Conservation (phyloP, 1,140 invertebrate genomes). For the Streblospio benedicti region DNA sequence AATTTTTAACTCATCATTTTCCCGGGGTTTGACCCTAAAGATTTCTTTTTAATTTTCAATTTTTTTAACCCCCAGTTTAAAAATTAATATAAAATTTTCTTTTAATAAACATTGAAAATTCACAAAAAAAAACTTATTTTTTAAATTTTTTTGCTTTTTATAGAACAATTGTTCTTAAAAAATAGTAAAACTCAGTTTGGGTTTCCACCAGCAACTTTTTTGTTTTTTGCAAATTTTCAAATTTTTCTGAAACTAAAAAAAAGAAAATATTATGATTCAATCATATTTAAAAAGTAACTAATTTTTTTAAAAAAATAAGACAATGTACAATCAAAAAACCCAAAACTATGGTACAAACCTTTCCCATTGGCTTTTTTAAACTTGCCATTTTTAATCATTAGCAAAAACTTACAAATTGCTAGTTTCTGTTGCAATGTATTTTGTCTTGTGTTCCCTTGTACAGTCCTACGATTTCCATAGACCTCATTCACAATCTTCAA, state of each 20-base stretch:
- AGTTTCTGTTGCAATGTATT: constrained; percentile 85
- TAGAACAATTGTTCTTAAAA: too few species aligned
- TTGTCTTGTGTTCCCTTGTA: constrained; percentile 25
- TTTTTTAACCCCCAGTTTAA: too few species aligned
- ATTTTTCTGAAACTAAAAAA: constrained; percentile 54
- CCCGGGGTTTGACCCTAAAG: too few species aligned
- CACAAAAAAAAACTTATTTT: too few species aligned
- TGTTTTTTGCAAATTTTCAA: constrained; percentile 64
- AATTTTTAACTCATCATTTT: too few species aligned
- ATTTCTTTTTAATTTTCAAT: too few species aligned
- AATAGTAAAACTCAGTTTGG: too few species aligned
- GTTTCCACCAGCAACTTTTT: constrained; percentile 66
- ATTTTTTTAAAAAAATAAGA: background rate
- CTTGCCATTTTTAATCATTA: constrained; percentile 71
- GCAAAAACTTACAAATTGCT: constrained; percentile 71
- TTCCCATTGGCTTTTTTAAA: constrained; percentile 77
- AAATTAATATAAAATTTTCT: constrained; percentile 18
- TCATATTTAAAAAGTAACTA: background rate
- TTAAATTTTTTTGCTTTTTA: too few species aligned
- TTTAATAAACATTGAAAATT: background rate
- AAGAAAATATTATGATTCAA: background rate
- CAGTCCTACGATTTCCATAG: constrained; percentile 59
- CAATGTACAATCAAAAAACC: background rate
- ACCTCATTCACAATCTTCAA: constrained; percentile 71
- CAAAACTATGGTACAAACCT: constrained; percentile 34